Evolutionary conservation across 2,888 invertebrate genomes (phyloP), one percentile per base, ranked within the genome.

Genomic region (Spatulosminthurus flaviceps): DNA sequence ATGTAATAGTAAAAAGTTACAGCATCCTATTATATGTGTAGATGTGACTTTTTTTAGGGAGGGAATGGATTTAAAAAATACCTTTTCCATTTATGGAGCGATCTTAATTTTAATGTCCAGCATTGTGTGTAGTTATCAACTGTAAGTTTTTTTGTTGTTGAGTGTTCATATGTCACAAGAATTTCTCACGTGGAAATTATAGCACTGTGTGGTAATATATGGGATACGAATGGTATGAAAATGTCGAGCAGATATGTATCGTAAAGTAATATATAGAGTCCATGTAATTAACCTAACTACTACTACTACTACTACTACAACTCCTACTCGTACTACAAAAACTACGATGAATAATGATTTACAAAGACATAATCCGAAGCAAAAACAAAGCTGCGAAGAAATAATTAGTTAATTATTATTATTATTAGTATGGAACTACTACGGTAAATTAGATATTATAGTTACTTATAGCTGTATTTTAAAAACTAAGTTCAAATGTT

Each of bases 311-410:
- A 41, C 41, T 41, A 41, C 41, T 41, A n/a, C n/a, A n/a, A n/a
- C n/a, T n/a, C n/a, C n/a, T n/a, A n/a, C n/a, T n/a, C n/a, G n/a
- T n/a, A 51, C 51, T 51, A 51, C 51, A 19, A 51, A 11, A 51
- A 51, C 51, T 64, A 64, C 64, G 13, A 64, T 9, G 9, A 28
- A 67, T n/a, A 19, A 13, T 26, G 26, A 28, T 28, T 28, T 28
- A 28, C 24, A 67, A 28, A 67, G 51, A 26, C 29, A 67, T 67
- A 67, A 67, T 67, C 67, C 67, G 67, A 67, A 67, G 67, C 67
- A 67, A 67, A 67, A 28, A 4, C 26, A 64, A 64, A 64, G 7
- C 28, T 67, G 26, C 66, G 41, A 41, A 9, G 41, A 41, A 13
- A n/a, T 19, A 11, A 19, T 51, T 51, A 19, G 5, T 19, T n/a